phyloP scores from a whole-genome alignment of 2,113 vertebrate genomes.

The Synodontis membranacea region DNA sequence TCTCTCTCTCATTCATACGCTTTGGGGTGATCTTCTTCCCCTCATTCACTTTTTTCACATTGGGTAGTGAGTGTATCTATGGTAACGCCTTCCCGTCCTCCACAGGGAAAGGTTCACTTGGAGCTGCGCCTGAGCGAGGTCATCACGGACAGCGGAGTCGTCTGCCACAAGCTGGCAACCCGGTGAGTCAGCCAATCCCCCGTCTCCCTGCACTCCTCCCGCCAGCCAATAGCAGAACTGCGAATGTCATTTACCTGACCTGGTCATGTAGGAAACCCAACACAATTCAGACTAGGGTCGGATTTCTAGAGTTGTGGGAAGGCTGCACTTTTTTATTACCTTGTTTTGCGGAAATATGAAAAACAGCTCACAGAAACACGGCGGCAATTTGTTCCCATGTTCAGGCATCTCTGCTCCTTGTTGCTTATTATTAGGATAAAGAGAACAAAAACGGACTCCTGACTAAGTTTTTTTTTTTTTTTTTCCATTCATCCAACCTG shows the following conservation, averaged over 20 bases:
- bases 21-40: neutral
- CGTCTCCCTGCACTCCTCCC: neutral
- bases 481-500: neutral
- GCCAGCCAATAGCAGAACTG: slow-evolving; percentile 15
- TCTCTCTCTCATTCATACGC: neutral
- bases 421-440: neutral
- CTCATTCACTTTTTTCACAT: neutral
- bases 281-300: neutral
- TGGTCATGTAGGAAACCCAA: neutral
- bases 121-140: slow-evolving; percentile 95
- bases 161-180: slow-evolving; percentile 93
- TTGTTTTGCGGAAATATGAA: neutral
- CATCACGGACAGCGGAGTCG: slow-evolving; percentile 89
- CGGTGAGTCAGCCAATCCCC: slow-evolving; percentile 75
- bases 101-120: slow-evolving; percentile 95
- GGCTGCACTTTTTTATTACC: neutral
- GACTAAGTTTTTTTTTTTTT: neutral
- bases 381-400: neutral
- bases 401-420: neutral
- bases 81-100: slow-evolving; percentile 45
- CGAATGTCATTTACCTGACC: neutral
- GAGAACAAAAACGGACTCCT: neutral
- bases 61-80: slow-evolving; percentile 42
- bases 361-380: neutral
- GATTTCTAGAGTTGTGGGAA: neutral